Conservation (phyloP, 2,797 vertebrate genomes). For the Mareca strepera region DNA sequence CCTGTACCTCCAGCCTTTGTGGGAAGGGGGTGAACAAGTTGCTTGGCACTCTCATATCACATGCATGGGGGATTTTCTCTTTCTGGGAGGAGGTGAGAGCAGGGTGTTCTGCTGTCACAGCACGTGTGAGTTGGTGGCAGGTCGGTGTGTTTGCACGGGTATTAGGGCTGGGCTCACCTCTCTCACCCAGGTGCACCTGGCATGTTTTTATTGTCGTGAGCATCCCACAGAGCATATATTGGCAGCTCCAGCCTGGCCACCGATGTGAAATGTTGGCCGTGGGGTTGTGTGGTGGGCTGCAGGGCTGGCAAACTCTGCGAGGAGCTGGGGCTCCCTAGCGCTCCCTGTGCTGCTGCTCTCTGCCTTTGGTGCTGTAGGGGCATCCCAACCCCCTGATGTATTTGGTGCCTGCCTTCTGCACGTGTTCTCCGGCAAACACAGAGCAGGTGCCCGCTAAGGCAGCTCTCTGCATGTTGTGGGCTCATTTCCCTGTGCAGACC, state of each 20-base stretch:
- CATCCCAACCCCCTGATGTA: background rate
- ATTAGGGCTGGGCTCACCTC: background rate
- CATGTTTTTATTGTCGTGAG: background rate
- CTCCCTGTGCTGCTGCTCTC: background rate
- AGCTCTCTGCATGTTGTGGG: background rate
- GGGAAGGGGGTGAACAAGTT: background rate
- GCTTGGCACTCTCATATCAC: background rate
- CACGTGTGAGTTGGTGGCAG: fast-evolving
- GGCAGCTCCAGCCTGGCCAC: background rate
- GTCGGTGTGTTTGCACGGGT: background rate
- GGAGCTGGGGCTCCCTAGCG: background rate
- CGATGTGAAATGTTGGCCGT: background rate
- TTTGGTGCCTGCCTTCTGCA: background rate
- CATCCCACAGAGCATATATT: background rate
- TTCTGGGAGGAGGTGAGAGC: no score
- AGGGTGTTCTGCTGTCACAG: background rate
- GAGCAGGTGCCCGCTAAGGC: background rate
- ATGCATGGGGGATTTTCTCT: background rate
- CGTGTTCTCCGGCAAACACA: background rate
- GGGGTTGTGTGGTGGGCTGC: background rate
- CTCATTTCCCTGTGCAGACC: background rate
- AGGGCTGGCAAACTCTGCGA: background rate
- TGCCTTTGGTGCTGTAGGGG: background rate
- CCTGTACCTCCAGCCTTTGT: background rate
- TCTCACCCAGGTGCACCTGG: background rate